Conservation (phyloP, 2,888 invertebrate genomes). For the Limnephilus marmoratus region DNA sequence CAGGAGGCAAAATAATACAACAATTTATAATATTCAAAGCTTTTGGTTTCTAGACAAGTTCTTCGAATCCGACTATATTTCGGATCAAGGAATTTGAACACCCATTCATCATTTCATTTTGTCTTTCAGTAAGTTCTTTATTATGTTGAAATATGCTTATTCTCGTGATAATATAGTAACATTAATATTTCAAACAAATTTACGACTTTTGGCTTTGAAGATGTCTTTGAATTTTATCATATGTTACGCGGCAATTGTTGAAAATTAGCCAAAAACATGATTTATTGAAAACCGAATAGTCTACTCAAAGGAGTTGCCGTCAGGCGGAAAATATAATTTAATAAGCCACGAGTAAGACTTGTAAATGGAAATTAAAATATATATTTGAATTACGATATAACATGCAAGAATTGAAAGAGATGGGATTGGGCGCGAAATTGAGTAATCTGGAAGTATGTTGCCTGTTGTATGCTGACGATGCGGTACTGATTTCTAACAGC, state of each 20-base stretch:
- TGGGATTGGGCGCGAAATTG: no score
- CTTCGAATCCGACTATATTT: background rate
- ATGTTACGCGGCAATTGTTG: background rate
- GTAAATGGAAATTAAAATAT: no score
- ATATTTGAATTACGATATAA: no score
- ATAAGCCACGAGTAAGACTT: background rate
- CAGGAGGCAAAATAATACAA: background rate
- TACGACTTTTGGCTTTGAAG: background rate
- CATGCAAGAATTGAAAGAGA: no score
- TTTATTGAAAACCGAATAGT: background rate
- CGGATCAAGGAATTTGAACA: background rate
- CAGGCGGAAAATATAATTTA: background rate
- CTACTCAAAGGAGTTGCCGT: background rate
- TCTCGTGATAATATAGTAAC: background rate
- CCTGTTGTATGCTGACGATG: no score
- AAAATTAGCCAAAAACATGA: background rate
- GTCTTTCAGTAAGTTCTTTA: background rate
- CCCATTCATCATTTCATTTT: background rate
- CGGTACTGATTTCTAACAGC: no score
- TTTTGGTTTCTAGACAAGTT: background rate
- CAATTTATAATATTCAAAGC: background rate
- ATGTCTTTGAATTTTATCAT: background rate
- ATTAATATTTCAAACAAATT: background rate
- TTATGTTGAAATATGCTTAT: background rate
- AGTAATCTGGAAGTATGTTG: no score